Conservation (phyloP, 2,113 vertebrate genomes). For the Rhinolophus ferrumequinum region DNA sequence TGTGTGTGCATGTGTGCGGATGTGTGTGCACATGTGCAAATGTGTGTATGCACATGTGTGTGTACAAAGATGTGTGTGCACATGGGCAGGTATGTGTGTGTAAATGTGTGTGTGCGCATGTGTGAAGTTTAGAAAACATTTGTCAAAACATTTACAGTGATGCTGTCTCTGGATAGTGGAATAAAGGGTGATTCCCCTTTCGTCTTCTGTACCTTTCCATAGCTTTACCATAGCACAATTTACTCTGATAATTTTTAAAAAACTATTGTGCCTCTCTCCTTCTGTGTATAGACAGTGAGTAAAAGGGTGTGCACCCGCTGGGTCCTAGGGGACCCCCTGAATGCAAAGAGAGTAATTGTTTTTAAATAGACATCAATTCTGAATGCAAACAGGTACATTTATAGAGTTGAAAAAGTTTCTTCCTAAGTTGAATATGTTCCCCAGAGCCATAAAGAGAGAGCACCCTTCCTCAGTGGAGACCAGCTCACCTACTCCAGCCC, state of each 20-base stretch:
- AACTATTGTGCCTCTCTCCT: not conserved
- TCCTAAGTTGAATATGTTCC: not conserved
- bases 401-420: not conserved
- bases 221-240: not conserved
- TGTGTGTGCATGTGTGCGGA: not conserved
- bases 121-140: not conserved
- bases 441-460: not conserved
- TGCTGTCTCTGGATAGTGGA: not conserved
- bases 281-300: not conserved
- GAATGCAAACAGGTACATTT: constrained; percentile 19
- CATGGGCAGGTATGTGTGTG: not conserved
- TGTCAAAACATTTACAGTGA: not conserved
- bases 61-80: not conserved
- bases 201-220: not conserved
- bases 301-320: not conserved
- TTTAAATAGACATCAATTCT: constrained; percentile 41
- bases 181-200: not conserved
- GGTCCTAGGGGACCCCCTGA: not conserved
- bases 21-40: not conserved
- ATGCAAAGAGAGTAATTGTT: constrained; percentile 2
- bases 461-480: not conserved
- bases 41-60: not conserved
- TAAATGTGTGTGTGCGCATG: too few relatives aligned
- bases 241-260: constrained; percentile 6
- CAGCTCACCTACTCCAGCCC: not conserved